Conservation (phyloP, 1,140 invertebrate species). For the Zophobas morio region DNA sequence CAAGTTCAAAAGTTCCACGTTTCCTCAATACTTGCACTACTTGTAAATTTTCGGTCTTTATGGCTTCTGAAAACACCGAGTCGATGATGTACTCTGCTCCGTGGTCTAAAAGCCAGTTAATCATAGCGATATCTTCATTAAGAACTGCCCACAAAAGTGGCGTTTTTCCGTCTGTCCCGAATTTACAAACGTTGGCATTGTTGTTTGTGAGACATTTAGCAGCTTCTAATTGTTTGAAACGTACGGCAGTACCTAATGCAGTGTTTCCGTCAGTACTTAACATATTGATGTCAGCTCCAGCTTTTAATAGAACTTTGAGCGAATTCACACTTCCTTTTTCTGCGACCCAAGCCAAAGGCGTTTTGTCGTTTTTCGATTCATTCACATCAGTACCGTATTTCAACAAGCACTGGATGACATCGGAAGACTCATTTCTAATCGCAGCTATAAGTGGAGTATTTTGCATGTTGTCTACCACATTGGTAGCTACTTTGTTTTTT, state of each 20-base stretch:
- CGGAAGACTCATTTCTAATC: neutral
- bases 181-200: constrained; percentile 81
- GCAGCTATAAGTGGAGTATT: neutral
- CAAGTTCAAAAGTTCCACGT: neutral
- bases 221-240: constrained; percentile 86
- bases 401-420: neutral
- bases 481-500: neutral
- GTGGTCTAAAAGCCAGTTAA: neutral
- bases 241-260: constrained; percentile 84
- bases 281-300: constrained; percentile 70
- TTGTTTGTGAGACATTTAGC: constrained; percentile 81
- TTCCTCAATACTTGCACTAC: too few species aligned
- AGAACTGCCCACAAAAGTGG: neutral
- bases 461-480: neutral
- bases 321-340: neutral
- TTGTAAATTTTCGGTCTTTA: neutral
- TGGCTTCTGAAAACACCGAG: neutral
- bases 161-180: constrained; percentile 75
- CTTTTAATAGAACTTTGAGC: neutral
- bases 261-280: constrained; percentile 82
- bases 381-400: neutral
- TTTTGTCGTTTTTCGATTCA: neutral
- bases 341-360: neutral
- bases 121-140: neutral
- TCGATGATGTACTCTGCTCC: neutral